Base-by-base conservation (phyloP, 2,113 vertebrate species). In the Rhinopomastus cyanomelas region DNA sequence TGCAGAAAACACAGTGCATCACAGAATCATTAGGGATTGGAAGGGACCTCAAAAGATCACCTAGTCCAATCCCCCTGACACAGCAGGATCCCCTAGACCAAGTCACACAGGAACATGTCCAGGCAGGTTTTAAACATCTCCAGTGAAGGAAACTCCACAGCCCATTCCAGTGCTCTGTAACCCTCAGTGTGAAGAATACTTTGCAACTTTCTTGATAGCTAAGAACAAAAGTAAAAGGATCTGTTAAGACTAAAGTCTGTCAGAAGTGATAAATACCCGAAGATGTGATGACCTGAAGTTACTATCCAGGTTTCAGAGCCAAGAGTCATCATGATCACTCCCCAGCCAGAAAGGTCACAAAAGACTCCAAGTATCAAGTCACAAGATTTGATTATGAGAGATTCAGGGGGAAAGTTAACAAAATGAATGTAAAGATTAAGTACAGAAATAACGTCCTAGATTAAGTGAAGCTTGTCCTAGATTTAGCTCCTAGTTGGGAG, bases 151-250 rank as follows among this genome's bases (percentile, higher is more conserved):
- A n/a, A n/a, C n/a, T n/a, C n/a, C n/a, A n/a, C n/a, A n/a, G n/a
- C n/a, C n/a, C n/a, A n/a, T n/a, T n/a, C n/a, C n/a, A n/a, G n/a
- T n/a, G n/a, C n/a, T n/a, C n/a, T n/a, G n/a, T n/a, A n/a, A n/a
- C n/a, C n/a, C n/a, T n/a, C n/a, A n/a, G n/a, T n/a, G n/a, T n/a
- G n/a, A n/a, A n/a, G 8, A 26, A 74, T 59, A 81, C 29, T 85
- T 79, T 52, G 89, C 85, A 91, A 87, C n/a, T 92, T 93, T 84
- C 49, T 77, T 64, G 85, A 76, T 68, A 30, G 52, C 52, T 93
- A 90, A 66, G 49, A 62, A 87, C 30, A n/a, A n/a, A 56, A 37
- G 32, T 51, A 75, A 67, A 67, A 91, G 39, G 27, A 87, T 90
- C 57, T 78, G 30, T 85, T 95, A 90, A 90, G 12, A 75, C 94